Evolutionary conservation across 2,797 vertebrate species (phyloP), one percentile per base, ranked within the genome.

Genomic region (Melopsittacus undulatus): DNA sequence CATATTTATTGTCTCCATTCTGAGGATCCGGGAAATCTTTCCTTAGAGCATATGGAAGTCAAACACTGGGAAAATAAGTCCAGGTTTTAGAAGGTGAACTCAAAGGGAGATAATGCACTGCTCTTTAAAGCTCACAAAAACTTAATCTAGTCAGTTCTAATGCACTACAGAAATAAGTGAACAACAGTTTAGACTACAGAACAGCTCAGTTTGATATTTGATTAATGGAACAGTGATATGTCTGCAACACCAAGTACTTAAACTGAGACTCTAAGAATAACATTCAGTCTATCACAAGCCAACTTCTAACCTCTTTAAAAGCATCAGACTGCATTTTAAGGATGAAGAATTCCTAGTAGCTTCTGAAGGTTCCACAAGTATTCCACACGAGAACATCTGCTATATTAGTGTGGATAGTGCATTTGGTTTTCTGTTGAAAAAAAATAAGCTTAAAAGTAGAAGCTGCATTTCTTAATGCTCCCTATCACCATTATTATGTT

Each of bases 351-450:
- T 64, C 69, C 51, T 23, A 27, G 43, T 4, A 73, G 46, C 11
- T 67, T 24, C 72, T 57, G 24, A 51, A 82, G 20, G 24, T 61
- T 61, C 49, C 75, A 52, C 19, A 49, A 57, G 16, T 51, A 74
- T 32, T n/a, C n/a, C n/a, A n/a, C n/a, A n/a, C n/a, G n/a, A n/a
- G n/a, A n/a, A 1, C 22, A 38, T 68, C 56, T 48, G 16, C n/a
- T 72, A 30, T 8, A 26, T 34, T 45, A 85, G 59, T 32, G 16
- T 9, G 19, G 9, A 62, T 0, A 48, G 6, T 0, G 0, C 23
- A 9, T n/a, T 89, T 1, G 1, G 29, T 67, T 32, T 84, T 38
- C 32, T 38, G 66, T 2, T 72, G 8, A 62, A 83, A 86, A 86
- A 81, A 79, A 19, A 0, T 4, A 78, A 34, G 23, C 30, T 69